These are phyloP conservation scores for Nineta flava DNA, from an alignment of 2,888 invertebrate species.

Conservation along the genomic window DNA sequence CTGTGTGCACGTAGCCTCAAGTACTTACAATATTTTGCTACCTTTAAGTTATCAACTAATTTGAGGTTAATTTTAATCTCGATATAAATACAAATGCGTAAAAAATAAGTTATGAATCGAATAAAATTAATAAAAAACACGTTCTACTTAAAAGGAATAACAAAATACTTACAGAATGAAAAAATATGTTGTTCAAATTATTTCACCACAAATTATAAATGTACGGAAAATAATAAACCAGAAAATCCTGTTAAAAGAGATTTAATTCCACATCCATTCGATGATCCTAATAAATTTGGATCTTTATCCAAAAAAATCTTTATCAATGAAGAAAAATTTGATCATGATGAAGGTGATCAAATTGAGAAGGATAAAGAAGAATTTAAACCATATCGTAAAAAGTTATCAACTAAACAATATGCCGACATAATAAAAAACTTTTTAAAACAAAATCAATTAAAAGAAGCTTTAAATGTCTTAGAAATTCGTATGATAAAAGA, in stretches of 20 bases:
- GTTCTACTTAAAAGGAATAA: too few relatives aligned
- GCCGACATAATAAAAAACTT: constrained; percentile 53
- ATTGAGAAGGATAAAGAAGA: constrained; percentile 40
- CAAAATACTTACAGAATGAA: too few relatives aligned
- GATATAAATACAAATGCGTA: too few relatives aligned
- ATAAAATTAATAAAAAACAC: too few relatives aligned
- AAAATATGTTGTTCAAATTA: too few relatives aligned
- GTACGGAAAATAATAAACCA: too few relatives aligned
- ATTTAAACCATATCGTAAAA: constrained; percentile 31
- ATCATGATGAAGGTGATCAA: constrained; percentile 35
- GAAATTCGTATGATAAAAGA: constrained; percentile 60
- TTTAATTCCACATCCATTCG: constrained; percentile 11
- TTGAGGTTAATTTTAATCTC: too few relatives aligned
- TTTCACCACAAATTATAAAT: too few relatives aligned
- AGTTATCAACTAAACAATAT: constrained; percentile 46
- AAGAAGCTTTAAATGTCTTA: constrained; percentile 63
- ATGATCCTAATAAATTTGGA: constrained; percentile 44
- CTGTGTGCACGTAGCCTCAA: too few relatives aligned
- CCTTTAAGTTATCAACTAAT: too few relatives aligned
- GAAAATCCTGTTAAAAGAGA: background rate
- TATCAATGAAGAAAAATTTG: constrained; percentile 17
- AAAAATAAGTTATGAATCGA: too few relatives aligned
- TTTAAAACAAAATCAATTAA: constrained; percentile 43
- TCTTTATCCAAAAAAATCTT: constrained; percentile 23
- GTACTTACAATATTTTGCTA: too few relatives aligned